These are phyloP conservation scores for Etia nguti DNA, from an alignment of 2,113 vertebrate species.

Conservation along the genomic window DNA sequence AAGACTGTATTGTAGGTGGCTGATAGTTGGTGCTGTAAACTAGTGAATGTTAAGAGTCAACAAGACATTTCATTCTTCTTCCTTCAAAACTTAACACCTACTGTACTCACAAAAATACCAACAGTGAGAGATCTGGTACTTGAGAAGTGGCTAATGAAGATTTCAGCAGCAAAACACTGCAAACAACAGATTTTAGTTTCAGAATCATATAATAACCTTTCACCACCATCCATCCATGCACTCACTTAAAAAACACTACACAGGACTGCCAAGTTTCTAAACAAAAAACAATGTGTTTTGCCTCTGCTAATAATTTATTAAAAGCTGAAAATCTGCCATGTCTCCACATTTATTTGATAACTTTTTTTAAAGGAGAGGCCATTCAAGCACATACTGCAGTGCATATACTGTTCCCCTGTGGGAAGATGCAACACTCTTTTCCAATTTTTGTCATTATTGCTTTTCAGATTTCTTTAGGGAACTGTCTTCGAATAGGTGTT, in stretches of 20 bases:
- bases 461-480: neutral
- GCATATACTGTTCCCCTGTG: neutral
- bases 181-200: neutral
- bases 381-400: neutral
- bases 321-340: neutral
- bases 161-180: neutral
- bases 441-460: neutral
- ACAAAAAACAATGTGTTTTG: neutral
- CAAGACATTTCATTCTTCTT: neutral
- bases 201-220: neutral
- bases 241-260: neutral
- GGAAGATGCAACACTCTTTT: neutral
- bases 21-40: neutral
- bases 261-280: neutral
- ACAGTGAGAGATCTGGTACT: neutral
- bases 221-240: neutral
- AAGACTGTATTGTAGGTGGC: neutral
- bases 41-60: neutral
- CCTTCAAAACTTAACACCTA: neutral
- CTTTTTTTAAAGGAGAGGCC: neutral
- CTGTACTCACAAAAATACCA: neutral
- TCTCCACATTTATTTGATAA: neutral
- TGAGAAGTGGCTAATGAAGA: neutral
- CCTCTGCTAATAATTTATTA: neutral
- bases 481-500: neutral